Evolutionary conservation across 1,140 invertebrate genomes (phyloP).

Genomic region (Brachionus calyciflorus): DNA sequence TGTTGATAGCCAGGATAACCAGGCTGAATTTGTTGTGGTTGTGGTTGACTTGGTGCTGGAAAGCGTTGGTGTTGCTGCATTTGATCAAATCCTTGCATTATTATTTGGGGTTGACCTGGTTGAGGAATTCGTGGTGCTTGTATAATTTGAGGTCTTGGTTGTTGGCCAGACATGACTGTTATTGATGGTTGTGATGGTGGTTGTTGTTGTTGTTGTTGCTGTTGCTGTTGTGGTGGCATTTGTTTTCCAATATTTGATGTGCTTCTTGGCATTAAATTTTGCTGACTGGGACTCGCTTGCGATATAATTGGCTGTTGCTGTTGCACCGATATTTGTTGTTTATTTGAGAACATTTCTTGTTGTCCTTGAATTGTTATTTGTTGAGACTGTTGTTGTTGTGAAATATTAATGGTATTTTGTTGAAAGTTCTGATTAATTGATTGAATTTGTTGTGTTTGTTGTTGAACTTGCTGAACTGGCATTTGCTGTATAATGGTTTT

Average conservation of each 20-base stretch:
- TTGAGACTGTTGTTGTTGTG: neutral
- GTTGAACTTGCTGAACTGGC: constrained; percentile 1
- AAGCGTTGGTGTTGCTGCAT: constrained; percentile 28
- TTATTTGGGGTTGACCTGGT: neutral
- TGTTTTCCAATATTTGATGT: constrained; percentile 20
- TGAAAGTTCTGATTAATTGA: neutral
- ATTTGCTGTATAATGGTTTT: neutral
- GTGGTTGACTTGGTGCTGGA: neutral
- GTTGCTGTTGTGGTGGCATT: neutral
- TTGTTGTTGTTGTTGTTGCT: constrained; percentile 12
- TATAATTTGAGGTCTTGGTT: constrained; percentile 19
- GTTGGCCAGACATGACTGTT: neutral
- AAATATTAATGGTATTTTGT: neutral
- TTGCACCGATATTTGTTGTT: too few relatives aligned
- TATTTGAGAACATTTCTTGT: constrained; percentile 9
- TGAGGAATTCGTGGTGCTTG: neutral
- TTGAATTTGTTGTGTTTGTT: constrained; percentile 6
- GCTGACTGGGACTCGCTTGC: constrained; percentile 9
- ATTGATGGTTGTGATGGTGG: too few relatives aligned
- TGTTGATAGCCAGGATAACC: neutral
- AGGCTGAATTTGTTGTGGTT: neutral
- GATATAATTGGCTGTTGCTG: constrained; percentile 32
- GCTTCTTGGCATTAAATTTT: neutral
- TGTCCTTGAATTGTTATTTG: neutral
- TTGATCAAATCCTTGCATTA: constrained; percentile 21